Conservation (phyloP, 2,888 invertebrate genomes). For the Selenia dentaria region DNA sequence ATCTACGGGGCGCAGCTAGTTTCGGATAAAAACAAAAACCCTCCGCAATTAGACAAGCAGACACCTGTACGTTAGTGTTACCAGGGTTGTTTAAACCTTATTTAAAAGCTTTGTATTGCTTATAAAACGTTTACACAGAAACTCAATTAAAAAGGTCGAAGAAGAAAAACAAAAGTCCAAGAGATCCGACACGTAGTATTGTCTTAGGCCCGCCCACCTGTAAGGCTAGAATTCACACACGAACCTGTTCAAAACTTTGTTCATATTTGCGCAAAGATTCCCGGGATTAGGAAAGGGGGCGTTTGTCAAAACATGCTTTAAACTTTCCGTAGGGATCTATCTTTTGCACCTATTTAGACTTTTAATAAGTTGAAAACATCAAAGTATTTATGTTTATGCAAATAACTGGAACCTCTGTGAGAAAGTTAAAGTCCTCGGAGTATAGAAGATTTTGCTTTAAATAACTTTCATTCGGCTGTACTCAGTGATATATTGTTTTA, state of each 20-base stretch:
- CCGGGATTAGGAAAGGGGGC: constrained; percentile 22
- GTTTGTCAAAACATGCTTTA: constrained; percentile 28
- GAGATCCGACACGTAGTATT: constrained; percentile 8
- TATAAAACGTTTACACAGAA: not conserved
- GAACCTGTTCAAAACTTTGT: constrained; percentile 22
- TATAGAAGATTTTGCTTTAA: no score
- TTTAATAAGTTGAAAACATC: constrained; percentile 3
- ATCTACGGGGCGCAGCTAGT: no score
- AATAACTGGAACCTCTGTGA: not conserved
- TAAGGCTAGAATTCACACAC: constrained; percentile 25
- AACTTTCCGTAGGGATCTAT: constrained; percentile 20
- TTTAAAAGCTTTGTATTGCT: not conserved
- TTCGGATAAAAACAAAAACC: no score
- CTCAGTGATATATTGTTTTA: no score
- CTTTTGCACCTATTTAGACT: constrained; percentile 25
- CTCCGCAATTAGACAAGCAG: no score
- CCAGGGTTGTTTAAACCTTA: no score
- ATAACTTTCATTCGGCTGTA: no score
- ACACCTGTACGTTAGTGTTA: no score
- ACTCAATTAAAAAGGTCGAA: constrained; percentile 3
- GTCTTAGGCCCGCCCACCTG: constrained; percentile 12
- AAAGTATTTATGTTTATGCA: constrained; percentile 12
- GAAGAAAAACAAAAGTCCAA: constrained; percentile 11
- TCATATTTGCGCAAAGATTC: constrained; percentile 33
- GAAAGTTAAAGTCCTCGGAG: no score